A percentile compares a stretch with the other conserved stretches of the same genome.
phyloP scores from a whole-genome alignment of 2,113 vertebrate species.

The Epinephelus fuscoguttatus region DNA sequence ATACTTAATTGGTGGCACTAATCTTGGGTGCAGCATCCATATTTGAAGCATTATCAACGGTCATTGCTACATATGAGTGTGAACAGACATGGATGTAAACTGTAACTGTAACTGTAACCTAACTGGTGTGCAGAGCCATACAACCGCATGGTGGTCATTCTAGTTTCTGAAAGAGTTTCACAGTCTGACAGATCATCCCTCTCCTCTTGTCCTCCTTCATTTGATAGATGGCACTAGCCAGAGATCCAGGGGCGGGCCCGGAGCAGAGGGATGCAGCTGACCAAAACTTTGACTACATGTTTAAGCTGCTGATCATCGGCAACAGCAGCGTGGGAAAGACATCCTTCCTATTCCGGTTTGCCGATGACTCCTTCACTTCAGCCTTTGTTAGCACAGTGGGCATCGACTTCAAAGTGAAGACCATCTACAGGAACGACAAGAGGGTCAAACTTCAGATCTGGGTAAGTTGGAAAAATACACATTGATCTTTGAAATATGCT shows the following conservation, averaged over 20 bases:
- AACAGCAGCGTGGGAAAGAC: constrained; percentile 95
- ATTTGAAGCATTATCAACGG: no score
- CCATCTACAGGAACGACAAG: constrained; percentile 90
- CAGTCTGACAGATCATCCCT: background rate
- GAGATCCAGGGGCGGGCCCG: constrained; percentile 74
- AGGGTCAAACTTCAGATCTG: constrained; percentile 95
- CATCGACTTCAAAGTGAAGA: constrained; percentile 96
- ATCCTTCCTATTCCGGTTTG: constrained; percentile 92
- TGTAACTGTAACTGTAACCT: no score
- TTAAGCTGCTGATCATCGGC: constrained; percentile 92
- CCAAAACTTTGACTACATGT: constrained; percentile 96
- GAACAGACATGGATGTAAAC: no score
- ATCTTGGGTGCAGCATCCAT: no score
- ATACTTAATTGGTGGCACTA: no score
- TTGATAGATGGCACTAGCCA: constrained; percentile 88
- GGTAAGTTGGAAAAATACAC: constrained; percentile 79
- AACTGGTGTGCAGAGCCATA: no score
- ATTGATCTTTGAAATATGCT: background rate
- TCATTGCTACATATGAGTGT: no score
- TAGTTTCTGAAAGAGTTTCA: background rate
- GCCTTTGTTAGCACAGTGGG: constrained; percentile 95
- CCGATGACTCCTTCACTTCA: constrained; percentile 92
- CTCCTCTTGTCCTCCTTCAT: background rate
- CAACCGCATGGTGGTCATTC: background rate
- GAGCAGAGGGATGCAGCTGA: constrained; percentile 87